phyloP scores from a whole-genome alignment of 2,113 vertebrate species.

The Lanius ludovicianus region DNA sequence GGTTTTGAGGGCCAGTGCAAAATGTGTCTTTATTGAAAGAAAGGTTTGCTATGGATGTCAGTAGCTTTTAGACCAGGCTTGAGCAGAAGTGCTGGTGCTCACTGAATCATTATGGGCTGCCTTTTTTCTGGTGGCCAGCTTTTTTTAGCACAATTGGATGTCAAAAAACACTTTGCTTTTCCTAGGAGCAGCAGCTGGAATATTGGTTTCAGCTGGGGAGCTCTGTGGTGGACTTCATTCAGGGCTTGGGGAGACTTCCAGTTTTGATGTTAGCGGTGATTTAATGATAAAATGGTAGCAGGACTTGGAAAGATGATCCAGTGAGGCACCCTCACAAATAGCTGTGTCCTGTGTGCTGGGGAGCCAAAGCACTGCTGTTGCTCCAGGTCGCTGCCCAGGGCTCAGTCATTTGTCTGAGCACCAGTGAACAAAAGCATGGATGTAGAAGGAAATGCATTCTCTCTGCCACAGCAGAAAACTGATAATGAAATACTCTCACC shows the following conservation, averaged over 20 bases:
- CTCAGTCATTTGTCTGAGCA: slow-evolving; percentile 11
- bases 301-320: neutral
- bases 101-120: neutral
- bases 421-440: neutral
- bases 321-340: neutral
- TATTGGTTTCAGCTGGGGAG: neutral
- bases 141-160: neutral
- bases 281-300: neutral
- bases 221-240: neutral
- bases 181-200: neutral
- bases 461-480: neutral
- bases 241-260: neutral
- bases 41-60: neutral
- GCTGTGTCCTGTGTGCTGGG: neutral
- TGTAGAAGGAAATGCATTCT: neutral
- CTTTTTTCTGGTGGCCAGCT: neutral
- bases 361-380: neutral
- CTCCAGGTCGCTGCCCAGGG: neutral
- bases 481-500: neutral
- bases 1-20: neutral
- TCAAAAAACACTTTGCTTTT: neutral
- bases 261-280: neutral
- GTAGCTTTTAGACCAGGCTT: neutral
- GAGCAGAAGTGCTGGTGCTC: neutral
- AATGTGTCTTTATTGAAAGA: neutral